phyloP scores from a whole-genome alignment of 2,888 invertebrate genomes.

The Lobophora halterata region DNA sequence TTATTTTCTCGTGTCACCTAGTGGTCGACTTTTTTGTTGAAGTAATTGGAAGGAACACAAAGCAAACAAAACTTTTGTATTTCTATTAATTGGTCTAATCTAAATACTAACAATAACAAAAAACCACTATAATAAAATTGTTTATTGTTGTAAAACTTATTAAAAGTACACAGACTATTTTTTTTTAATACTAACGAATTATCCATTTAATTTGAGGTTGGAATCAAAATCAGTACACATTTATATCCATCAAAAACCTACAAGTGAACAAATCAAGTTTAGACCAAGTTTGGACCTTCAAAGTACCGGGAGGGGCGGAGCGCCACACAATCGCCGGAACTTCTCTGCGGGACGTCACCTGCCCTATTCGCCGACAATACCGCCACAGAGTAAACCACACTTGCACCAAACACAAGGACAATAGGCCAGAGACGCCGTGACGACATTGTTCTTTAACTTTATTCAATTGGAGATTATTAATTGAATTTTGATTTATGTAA shows the following conservation, averaged over 20 bases:
- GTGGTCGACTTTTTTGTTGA: no score
- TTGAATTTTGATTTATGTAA: conserved; percentile 30
- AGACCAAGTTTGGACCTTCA: conserved; percentile 41
- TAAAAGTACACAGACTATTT: no score
- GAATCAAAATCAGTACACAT: conserved; percentile 4
- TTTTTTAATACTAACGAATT: no score
- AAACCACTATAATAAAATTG: no score
- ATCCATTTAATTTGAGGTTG: no score
- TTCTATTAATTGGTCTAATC: no score
- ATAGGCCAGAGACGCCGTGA: conserved; percentile 43
- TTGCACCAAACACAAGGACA: conserved; percentile 14
- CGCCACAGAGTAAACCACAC: conserved; percentile 2
- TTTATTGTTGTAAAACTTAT: no score
- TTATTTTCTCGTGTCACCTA: no score
- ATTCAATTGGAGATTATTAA: conserved; percentile 40
- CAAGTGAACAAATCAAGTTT: conserved; percentile 48
- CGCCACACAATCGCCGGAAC: conserved; percentile 68
- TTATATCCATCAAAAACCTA: conserved; percentile 20
- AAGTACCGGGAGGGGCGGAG: conserved; percentile 48
- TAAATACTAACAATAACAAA: no score
- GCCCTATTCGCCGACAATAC: conserved; percentile 32
- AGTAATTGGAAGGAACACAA: no score
- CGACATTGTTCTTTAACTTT: conserved; percentile 51
- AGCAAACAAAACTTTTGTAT: no score
- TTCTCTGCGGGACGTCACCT: conserved; percentile 52